Conservation (phyloP, 1,140 invertebrate genomes). For the Leptinotarsa defecta region DNA sequence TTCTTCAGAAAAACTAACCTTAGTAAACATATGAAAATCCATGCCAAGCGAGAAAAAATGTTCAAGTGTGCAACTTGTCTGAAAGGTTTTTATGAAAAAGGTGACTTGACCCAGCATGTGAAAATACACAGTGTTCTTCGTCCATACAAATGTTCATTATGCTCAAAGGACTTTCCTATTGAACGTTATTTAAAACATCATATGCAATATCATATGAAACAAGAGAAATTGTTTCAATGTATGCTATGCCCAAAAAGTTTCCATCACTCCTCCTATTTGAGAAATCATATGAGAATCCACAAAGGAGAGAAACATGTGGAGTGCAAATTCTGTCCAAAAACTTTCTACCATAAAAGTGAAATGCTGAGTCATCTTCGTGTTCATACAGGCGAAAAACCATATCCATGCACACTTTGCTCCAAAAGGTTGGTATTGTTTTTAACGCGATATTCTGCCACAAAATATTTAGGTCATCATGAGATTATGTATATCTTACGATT, state of each 20-base stretch:
- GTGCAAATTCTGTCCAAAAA: conserved; percentile 28
- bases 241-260: conserved; percentile 65
- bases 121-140: neutral
- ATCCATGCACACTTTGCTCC: neutral
- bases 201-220: neutral
- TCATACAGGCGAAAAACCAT: neutral
- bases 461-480: too few relatives aligned
- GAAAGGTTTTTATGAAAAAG: neutral
- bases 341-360: neutral
- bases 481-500: too few relatives aligned
- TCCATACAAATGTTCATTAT: neutral
- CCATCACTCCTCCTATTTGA: conserved; percentile 66
- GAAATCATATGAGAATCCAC: conserved; percentile 63
- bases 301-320: conserved; percentile 75
- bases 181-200: neutral
- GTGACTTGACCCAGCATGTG: neutral
- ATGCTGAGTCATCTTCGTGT: neutral
- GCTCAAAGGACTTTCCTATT: neutral
- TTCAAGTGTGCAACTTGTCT: neutral
- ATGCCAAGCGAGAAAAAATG: neutral
- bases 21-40: neutral
- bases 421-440: neutral
- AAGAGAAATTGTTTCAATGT: conserved; percentile 40
- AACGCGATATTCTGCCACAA: too few relatives aligned
- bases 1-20: neutral